Percentiles rank a stretch among this genome's conserved stretches.
Conservation (phyloP, 2,113 vertebrate genomes). For the Oryzias celebensis region DNA sequence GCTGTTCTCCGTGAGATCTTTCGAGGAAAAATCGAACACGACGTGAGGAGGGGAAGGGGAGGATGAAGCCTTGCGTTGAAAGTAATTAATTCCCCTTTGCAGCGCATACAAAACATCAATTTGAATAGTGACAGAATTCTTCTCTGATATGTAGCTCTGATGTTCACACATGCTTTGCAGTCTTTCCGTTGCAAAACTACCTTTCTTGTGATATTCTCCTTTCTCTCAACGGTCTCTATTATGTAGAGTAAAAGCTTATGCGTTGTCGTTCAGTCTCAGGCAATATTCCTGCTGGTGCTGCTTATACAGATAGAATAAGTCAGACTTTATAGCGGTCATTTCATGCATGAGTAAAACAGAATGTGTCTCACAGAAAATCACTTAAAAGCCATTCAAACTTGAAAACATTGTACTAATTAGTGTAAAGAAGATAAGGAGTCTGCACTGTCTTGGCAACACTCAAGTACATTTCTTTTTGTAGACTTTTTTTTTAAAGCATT, state of each 20-base stretch:
- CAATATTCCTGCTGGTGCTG: slow-evolving; percentile 18
- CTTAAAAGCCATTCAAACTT: slow-evolving; percentile 28
- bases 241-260: slow-evolving; percentile 23
- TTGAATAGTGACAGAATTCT: slow-evolving; percentile 19
- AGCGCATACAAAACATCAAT: slow-evolving; percentile 34
- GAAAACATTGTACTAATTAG: slow-evolving; percentile 9
- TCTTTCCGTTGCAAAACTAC: slow-evolving; percentile 15
- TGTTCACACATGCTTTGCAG: slow-evolving; percentile 24
- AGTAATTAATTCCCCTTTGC: slow-evolving; percentile 22
- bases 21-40: slow-evolving; percentile 1
- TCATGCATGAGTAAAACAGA: slow-evolving; percentile 35
- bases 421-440: background rate
- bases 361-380: slow-evolving; percentile 4
- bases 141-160: slow-evolving; percentile 30
- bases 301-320: slow-evolving; percentile 12
- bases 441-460: slow-evolving; percentile 2
- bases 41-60: background rate
- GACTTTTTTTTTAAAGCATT: too few relatives aligned
- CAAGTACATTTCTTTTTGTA: background rate
- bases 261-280: slow-evolving; percentile 8
- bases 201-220: slow-evolving; percentile 33
- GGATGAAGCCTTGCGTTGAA: slow-evolving; percentile 14
- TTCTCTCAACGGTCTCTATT: slow-evolving; percentile 13
- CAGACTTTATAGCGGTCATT: slow-evolving; percentile 29
- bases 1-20: slow-evolving; percentile 2